Base-by-base conservation (phyloP, 2,797 vertebrate species). In the Melanotaenia parkinsoni region DNA sequence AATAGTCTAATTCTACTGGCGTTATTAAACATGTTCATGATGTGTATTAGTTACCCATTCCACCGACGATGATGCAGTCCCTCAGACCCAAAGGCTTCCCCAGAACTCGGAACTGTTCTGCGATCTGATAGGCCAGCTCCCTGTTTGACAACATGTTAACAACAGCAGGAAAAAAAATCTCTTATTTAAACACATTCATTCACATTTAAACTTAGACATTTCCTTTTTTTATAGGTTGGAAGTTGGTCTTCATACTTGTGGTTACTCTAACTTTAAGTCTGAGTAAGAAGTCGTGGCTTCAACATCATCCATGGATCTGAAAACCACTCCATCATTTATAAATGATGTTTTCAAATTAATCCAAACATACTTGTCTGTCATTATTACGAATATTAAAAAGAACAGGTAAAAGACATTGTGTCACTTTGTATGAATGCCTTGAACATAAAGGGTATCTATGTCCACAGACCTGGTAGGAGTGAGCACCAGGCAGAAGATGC, bases 41-140 rank as follows among this genome's bases (percentile, higher is more conserved):
- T 26, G 37, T 8, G 1, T 0, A 0, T 51, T 60, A 82, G 1
- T 65, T 95, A 99, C 98, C 96, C 94, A 99, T 97, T 89, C 98
- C 98, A 0, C 98, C 98, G 0, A 99, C 97, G 2, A 99, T 63
- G 71, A 99, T 96, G 64, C 96, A 97, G 28, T 99, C 97, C 78
- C 91, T 96, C 73, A 99, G 88, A 28, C 97, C 96, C 11, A 99
- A 87, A 0, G 97, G 98, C 74, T 98, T 99, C 60, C 98, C 98
- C 75, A 99, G 90, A 40, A 96, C 97, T 0, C 96, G 89, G 83
- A 99, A 99, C 90, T 99, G 98, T 86, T 99, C 97, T 0, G 97
- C 97, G 0, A 99, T 98, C 94, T 99, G 98, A 86, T 97, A 97
- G 10, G 97, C 98, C 88, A 99, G 93, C 84, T 99, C 98, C 87